Conservation (phyloP, 2,797 vertebrate species). For the Coccyzus lansbergi region DNA sequence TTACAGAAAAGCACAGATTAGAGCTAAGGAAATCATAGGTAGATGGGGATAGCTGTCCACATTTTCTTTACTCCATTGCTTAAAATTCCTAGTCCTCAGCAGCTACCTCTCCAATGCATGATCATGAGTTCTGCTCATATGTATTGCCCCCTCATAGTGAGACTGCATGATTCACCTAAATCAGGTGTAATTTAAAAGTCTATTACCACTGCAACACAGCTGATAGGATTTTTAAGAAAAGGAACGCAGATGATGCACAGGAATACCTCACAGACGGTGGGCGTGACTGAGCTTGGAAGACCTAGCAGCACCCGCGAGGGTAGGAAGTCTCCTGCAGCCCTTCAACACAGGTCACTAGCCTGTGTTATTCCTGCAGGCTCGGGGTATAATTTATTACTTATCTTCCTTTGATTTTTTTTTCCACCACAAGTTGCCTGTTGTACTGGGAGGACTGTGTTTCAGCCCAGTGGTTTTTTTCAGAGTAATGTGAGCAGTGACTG, state of each 20-base stretch:
- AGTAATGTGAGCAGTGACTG: too few relatives aligned
- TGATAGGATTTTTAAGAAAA: not conserved
- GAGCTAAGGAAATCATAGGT: not conserved
- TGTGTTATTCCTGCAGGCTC: not conserved
- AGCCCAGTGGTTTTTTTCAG: not conserved
- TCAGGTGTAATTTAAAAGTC: not conserved
- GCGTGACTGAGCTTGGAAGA: not conserved
- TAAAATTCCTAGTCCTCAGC: not conserved
- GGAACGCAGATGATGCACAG: rapidly evolving
- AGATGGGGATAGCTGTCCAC: not conserved
- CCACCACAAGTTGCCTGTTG: rapidly evolving
- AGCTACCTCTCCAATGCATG: not conserved
- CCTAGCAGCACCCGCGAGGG: not conserved
- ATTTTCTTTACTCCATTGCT: not conserved
- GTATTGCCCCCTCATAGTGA: not conserved
- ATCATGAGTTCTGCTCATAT: not conserved
- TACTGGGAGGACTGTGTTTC: not conserved
- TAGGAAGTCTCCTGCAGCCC: not conserved
- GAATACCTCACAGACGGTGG: rapidly evolving
- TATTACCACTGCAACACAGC: rapidly evolving
- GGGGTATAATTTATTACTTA: not conserved
- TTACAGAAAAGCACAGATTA: not conserved
- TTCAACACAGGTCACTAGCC: not conserved
- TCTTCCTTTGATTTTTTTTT: not conserved
- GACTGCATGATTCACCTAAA: not conserved